Conservation (phyloP, 2,113 vertebrate species). For the Rafetus swinhoei region DNA sequence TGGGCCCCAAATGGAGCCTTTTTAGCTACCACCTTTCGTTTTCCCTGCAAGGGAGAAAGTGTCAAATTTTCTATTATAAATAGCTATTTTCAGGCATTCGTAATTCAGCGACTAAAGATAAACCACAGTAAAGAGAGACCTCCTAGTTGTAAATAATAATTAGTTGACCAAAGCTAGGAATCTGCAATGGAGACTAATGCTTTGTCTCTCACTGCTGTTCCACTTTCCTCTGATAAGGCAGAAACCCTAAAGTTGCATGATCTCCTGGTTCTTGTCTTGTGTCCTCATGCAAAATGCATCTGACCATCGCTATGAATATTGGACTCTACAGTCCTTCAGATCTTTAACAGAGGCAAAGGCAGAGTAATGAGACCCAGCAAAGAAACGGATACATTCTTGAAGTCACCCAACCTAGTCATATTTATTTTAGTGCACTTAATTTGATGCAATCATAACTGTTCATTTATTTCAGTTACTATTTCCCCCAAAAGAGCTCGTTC, state of each 20-base stretch:
- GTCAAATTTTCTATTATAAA: background rate
- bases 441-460: background rate
- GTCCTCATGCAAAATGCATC: background rate
- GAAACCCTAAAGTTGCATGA: background rate
- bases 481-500: background rate
- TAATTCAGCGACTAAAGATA: background rate
- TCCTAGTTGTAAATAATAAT: background rate
- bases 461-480: background rate
- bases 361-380: background rate
- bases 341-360: background rate
- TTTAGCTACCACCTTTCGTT: background rate
- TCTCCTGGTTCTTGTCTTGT: background rate
- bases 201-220: background rate
- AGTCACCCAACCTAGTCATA: background rate
- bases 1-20: background rate
- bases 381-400: background rate
- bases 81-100: background rate
- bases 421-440: background rate
- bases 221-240: background rate
- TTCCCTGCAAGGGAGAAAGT: accelerated
- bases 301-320: background rate
- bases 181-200: background rate
- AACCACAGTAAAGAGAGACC: background rate
- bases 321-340: background rate
- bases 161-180: background rate